Evolutionary conservation across 2,113 vertebrate species (phyloP).

Genomic region (Stegastes partitus): DNA sequence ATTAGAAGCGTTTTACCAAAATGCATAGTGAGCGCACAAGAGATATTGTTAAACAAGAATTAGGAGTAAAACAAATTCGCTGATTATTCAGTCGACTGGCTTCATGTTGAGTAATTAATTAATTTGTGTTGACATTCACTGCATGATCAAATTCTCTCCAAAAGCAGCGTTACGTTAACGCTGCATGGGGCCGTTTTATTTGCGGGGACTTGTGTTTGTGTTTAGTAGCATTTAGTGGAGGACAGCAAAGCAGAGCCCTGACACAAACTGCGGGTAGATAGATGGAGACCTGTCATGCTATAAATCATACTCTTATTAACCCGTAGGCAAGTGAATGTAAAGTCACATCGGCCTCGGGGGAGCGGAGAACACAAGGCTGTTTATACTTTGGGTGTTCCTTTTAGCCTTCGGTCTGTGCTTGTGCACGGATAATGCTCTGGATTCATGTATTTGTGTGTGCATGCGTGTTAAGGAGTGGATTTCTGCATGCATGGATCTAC

Average conservation of each 20-base stretch:
- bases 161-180: not conserved
- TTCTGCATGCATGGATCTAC: not conserved
- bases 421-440: slow-evolving; percentile 1
- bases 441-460: not conserved
- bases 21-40: not conserved
- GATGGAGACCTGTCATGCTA: slow-evolving; percentile 56
- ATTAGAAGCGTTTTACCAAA: slow-evolving; percentile 8
- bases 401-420: slow-evolving; percentile 30
- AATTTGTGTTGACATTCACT: not conserved
- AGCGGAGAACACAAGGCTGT: slow-evolving; percentile 46
- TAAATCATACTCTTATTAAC: slow-evolving; percentile 77
- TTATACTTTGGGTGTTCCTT: slow-evolving; percentile 7
- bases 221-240: slow-evolving; percentile 49
- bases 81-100: not conserved
- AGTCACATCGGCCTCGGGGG: slow-evolving; percentile 53
- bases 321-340: slow-evolving; percentile 63
- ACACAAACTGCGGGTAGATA: slow-evolving; percentile 53
- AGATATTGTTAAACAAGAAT: too few relatives aligned
- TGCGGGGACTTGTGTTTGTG: slow-evolving; percentile 26
- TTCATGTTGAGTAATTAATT: not conserved
- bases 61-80: too few relatives aligned
- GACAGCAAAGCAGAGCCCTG: slow-evolving; percentile 12
- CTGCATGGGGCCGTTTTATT: not conserved
- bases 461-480: not conserved
- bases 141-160: not conserved